Conservation (phyloP, 2,888 invertebrate species). For the Tachina fera region DNA sequence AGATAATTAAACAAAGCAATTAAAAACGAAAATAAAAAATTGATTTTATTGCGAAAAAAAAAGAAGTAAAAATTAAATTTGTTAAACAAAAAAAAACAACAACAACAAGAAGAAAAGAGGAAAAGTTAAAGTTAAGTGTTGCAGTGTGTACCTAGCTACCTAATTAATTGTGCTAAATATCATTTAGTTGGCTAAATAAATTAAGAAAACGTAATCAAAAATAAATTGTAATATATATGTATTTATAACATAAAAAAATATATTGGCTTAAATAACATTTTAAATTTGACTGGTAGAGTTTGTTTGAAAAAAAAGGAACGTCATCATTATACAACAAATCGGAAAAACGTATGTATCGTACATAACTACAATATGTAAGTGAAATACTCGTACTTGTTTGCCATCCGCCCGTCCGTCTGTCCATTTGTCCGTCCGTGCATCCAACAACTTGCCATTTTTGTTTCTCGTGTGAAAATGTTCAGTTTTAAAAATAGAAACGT, state of each 20-base stretch:
- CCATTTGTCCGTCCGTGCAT: constrained; percentile 12
- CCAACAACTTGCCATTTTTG: constrained; percentile 52
- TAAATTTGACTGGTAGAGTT: constrained; percentile 46
- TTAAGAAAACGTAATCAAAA: constrained; percentile 34
- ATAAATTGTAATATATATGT: constrained; percentile 21
- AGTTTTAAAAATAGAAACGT: constrained; percentile 57
- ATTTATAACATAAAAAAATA: constrained; percentile 3
- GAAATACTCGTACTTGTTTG: constrained; percentile 45
- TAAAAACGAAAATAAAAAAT: constrained; percentile 39
- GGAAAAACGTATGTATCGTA: constrained; percentile 32
- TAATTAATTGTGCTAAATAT: constrained; percentile 61
- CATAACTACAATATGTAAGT: constrained; percentile 30
- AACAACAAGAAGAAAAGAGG: constrained; percentile 11
- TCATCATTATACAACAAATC: constrained; percentile 60
- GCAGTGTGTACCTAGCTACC: not conserved
- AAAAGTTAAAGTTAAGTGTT: constrained; percentile 32
- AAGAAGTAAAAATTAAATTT: constrained; percentile 24
- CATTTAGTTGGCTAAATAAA: constrained; percentile 48
- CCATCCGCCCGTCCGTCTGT: constrained; percentile 15
- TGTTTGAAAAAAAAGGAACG: constrained; percentile 37
- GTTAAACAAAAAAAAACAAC: constrained; percentile 30
- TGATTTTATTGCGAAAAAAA: constrained; percentile 17
- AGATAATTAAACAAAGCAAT: constrained; percentile 54
- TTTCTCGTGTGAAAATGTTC: constrained; percentile 60
- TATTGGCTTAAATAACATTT: constrained; percentile 53